Evolutionary conservation across 2,113 vertebrate genomes (phyloP).

Genomic region (Sciurus niger): DNA sequence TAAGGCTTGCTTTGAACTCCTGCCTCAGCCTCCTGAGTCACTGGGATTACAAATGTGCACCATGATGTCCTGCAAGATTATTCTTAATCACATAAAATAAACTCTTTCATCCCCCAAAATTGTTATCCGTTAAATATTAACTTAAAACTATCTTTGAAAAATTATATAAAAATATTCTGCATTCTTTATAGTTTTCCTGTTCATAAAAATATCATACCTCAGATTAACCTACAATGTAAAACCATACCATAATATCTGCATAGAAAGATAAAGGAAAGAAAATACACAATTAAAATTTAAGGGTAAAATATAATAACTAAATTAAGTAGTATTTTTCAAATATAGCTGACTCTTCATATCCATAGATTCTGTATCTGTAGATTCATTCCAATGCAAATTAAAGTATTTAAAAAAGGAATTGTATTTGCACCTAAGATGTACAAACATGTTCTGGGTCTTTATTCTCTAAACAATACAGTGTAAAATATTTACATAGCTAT

Average conservation of each 20-base stretch:
- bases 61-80: too few species aligned
- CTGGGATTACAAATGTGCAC: too few species aligned
- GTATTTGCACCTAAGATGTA: neutral
- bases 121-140: neutral
- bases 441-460: neutral
- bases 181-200: neutral
- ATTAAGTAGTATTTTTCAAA: conserved; percentile 20
- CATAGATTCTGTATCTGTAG: neutral
- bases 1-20: too few species aligned
- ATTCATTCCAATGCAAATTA: neutral
- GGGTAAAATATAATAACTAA: neutral
- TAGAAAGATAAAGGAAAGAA: neutral
- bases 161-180: neutral
- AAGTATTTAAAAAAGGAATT: neutral
- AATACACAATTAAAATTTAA: neutral
- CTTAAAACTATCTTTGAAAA: conserved; percentile 28
- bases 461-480: neutral
- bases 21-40: too few species aligned
- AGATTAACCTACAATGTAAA: neutral
- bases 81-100: conserved; percentile 1
- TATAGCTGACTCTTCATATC: neutral
- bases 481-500: neutral
- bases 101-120: neutral
- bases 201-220: neutral
- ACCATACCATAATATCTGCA: neutral